Base-by-base conservation (phyloP, 2,113 vertebrate genomes). In the Dasyornis broadbenti region DNA sequence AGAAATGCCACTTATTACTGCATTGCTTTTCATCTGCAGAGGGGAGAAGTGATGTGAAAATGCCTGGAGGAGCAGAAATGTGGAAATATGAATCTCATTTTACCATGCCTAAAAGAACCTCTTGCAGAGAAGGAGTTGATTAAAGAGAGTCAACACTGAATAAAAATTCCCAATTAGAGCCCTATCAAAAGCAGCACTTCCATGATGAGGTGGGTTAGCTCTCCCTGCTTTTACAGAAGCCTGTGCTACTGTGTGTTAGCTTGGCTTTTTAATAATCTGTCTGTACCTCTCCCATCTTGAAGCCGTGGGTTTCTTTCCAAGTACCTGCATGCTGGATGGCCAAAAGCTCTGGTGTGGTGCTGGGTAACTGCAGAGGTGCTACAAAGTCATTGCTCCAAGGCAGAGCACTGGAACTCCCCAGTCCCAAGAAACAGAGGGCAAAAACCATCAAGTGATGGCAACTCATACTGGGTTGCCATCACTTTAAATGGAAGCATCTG, bases 1-100 rank as follows among this genome's bases (percentile, higher is more conserved):
- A 77, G 82, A 93, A 96, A 85, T 75, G 56, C 76, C 2, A 6
- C 86, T 91, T 88, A 86, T 73, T 88, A 64, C 91, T 66, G 35
- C 35, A 24, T 57, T 94, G 91, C 85, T 91, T 95, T 90, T 95
- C 85, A 87, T 97, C 83, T 94, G 77, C 83, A 69, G 68, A 91
- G 54, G 60, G 59, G 54, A 64, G 80, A 82, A 84, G 45, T 6
- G 3, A 76, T 33, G 65, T 68, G 73, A 77, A 92, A 85, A 85
- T 59, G 91, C 86, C 91, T 82, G 50, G 57, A 96, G 91, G 92
- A 94, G 52, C 45, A 91, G 61, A 78, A 91, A 93, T 52, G 78
- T 86, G 86, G 53, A 79, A 94, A 90, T 88, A 56, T 9, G 44
- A 86, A 79, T 89, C 70, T 92, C 64, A 81, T 91, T 94, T 75